A percentile compares a stretch with the other conserved stretches of the same genome.
These are phyloP conservation scores for Stenopsyche tienmushanensis DNA, from an alignment of 1,140 invertebrate species.

Conservation along the genomic window DNA sequence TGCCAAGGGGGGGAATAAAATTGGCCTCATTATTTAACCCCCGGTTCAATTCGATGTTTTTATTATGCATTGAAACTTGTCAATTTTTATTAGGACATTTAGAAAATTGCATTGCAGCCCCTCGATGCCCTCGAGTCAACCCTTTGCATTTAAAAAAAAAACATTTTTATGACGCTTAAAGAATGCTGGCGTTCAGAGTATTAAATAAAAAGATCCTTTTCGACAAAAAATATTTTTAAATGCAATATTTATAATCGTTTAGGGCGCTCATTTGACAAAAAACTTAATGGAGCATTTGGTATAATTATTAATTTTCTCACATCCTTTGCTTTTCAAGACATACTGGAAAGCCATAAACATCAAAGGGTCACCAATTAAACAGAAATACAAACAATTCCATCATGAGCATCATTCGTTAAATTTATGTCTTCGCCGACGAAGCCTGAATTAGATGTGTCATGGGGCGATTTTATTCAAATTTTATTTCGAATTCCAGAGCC, in stretches of 20 bases:
- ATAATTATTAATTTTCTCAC: no score
- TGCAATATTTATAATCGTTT: no score
- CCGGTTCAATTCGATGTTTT: constrained; percentile 2
- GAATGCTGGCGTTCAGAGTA: no score
- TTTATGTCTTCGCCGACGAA: not conserved
- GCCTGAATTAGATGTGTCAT: not conserved
- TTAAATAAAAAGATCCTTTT: no score
- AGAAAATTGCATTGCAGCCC: constrained; percentile 16
- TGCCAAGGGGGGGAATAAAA: not conserved
- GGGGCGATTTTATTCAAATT: constrained; percentile 15
- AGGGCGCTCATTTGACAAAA: no score
- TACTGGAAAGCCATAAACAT: not conserved
- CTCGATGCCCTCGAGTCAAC: not conserved
- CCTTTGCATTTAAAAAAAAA: no score
- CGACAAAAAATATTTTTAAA: no score
- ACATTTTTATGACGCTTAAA: no score
- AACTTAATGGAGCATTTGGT: no score
- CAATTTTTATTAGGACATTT: constrained; percentile 27
- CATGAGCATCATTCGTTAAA: not conserved
- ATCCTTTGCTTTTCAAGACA: no score
- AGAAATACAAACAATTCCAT: not conserved
- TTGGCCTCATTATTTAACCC: constrained; percentile 21
- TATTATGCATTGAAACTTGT: constrained; percentile 30
- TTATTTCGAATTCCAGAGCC: constrained; percentile 19
- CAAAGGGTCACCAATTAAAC: not conserved